phyloP scores from a whole-genome alignment of 2,888 invertebrate species.

The Zootermopsis nevadensis region DNA sequence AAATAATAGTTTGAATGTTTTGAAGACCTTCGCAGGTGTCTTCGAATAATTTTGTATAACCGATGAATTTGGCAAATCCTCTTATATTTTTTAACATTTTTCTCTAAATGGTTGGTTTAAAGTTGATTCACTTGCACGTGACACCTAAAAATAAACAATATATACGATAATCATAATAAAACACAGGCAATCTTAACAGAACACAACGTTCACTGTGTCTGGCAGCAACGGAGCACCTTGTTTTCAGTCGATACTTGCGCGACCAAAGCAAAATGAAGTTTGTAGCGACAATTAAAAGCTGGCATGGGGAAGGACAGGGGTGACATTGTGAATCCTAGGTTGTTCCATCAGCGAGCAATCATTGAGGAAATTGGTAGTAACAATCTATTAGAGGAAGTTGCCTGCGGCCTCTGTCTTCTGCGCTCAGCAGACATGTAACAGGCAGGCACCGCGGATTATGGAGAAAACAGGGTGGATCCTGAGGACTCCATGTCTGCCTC shows the following conservation, averaged over 20 bases:
- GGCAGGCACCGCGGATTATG: too few species aligned
- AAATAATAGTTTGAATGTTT: too few species aligned
- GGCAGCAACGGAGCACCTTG: not conserved
- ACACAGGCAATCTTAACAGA: not conserved
- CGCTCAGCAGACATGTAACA: not conserved
- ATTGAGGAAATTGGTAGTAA: slow-evolving; percentile 26
- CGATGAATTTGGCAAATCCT: too few species aligned
- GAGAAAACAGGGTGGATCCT: too few species aligned
- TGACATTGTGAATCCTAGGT: slow-evolving; percentile 11
- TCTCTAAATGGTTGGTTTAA: too few species aligned
- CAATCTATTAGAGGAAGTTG: slow-evolving; percentile 9
- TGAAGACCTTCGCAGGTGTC: too few species aligned
- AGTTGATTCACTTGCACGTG: too few species aligned
- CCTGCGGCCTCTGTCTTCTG: not conserved
- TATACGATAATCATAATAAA: not conserved
- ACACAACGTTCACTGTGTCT: not conserved
- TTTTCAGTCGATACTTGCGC: not conserved
- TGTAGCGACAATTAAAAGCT: slow-evolving; percentile 8
- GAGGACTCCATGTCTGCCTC: too few species aligned
- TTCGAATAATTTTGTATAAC: too few species aligned
- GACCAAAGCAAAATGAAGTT: not conserved
- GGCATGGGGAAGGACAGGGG: not conserved
- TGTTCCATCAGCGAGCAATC: slow-evolving; percentile 34
- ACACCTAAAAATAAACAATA: too few species aligned
- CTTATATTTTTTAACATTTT: too few species aligned